A percentile compares a stretch with the other conserved stretches of the same genome.
Evolutionary conservation across 2,113 vertebrate genomes (phyloP).

Genomic region (Empidonax traillii): DNA sequence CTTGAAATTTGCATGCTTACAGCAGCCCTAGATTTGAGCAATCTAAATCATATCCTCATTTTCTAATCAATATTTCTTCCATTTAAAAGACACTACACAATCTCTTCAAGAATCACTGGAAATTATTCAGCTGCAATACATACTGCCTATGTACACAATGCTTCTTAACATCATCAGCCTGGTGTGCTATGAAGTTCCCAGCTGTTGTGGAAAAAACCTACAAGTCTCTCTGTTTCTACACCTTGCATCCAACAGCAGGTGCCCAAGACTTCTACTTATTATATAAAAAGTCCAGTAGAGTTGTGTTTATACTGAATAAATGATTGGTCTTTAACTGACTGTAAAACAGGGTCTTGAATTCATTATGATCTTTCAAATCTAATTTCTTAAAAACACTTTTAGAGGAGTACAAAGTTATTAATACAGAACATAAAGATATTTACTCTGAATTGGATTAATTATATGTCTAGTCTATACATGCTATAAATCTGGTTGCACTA

Average conservation of each 20-base stretch:
- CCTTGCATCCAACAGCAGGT: not conserved
- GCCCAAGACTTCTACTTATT: not conserved
- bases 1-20: not conserved
- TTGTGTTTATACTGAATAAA: not conserved
- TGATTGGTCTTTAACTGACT: not conserved
- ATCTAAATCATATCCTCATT: not conserved
- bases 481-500: not conserved
- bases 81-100: not conserved
- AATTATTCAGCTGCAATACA: not conserved
- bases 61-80: not conserved
- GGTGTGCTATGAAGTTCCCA: not conserved
- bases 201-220: not conserved
- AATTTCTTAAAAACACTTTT: not conserved
- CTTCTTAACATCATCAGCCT: not conserved
- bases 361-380: not conserved
- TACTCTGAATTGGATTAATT: not conserved
- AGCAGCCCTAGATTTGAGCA: not conserved
- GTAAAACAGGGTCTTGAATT: not conserved
- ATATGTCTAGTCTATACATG: not conserved
- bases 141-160: not conserved
- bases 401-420: not conserved
- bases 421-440: not conserved
- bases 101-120: not conserved
- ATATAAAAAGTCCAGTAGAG: not conserved
- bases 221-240: not conserved